Conservation (phyloP, 2,113 vertebrate species). For the Rallus limicola region DNA sequence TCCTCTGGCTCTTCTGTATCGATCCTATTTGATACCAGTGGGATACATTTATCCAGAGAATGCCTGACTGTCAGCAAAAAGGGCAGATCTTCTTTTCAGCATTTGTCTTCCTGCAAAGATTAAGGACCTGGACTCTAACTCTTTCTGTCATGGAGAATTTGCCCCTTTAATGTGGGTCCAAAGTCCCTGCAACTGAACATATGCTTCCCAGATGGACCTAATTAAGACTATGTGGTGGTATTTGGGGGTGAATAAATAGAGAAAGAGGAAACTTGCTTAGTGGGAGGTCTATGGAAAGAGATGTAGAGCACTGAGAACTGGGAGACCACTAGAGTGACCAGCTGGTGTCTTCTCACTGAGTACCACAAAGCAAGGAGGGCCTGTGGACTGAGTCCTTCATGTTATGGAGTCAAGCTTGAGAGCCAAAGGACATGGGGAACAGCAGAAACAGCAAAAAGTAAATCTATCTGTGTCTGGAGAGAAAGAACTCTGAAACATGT, state of each 20-base stretch:
- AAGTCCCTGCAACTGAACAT: constrained; percentile 38
- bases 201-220: constrained; percentile 31
- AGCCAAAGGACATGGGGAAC: not conserved
- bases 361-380: not conserved
- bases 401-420: not conserved
- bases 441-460: not conserved
- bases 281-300: constrained; percentile 29
- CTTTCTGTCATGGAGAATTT: constrained; percentile 23
- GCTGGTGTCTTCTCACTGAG: not conserved
- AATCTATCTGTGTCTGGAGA: not conserved
- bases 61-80: not conserved
- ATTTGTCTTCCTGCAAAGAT: not conserved
- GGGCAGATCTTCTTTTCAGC: not conserved
- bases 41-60: not conserved
- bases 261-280: constrained; percentile 20
- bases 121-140: constrained; percentile 3
- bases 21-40: not conserved
- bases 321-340: not conserved
- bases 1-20: not conserved
- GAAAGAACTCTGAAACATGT: not conserved
- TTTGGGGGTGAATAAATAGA: constrained; percentile 49
- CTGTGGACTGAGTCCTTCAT: not conserved
- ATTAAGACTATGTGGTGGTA: not conserved
- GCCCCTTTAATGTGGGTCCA: constrained; percentile 42
- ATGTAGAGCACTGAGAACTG: not conserved